Evolutionary conservation across 2,797 vertebrate genomes (phyloP).

Genomic region (Eulemur rubriventer): DNA sequence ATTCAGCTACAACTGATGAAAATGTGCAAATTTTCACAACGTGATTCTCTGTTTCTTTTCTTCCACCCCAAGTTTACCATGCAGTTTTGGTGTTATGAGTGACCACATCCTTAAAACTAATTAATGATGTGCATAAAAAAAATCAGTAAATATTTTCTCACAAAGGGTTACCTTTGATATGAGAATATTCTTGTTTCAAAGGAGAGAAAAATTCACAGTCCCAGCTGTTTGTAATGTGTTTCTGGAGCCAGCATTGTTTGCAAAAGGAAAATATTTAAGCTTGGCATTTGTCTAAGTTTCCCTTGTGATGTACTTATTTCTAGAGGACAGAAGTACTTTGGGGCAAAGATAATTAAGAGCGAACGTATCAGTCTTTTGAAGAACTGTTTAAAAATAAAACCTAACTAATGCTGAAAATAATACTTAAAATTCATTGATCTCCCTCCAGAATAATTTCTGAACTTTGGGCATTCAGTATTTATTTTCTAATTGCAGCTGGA

Average conservation of each 20-base stretch:
- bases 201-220: slow-evolving; percentile 22
- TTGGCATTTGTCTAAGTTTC: slow-evolving; percentile 60
- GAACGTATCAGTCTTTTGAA: slow-evolving; percentile 57
- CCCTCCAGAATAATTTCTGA: slow-evolving; percentile 48
- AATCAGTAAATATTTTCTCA: slow-evolving; percentile 14
- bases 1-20: neutral
- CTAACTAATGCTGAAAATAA: slow-evolving; percentile 65
- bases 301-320: slow-evolving; percentile 57
- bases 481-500: slow-evolving; percentile 56
- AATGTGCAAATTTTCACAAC: slow-evolving; percentile 10
- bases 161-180: slow-evolving; percentile 43
- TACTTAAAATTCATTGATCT: slow-evolving; percentile 51
- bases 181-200: slow-evolving; percentile 49
- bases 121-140: neutral
- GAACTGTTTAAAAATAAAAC: slow-evolving; percentile 61
- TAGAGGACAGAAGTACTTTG: slow-evolving; percentile 57
- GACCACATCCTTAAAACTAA: slow-evolving; percentile 1
- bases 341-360: slow-evolving; percentile 58
- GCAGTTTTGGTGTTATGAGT: neutral
- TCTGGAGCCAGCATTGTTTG: slow-evolving; percentile 59
- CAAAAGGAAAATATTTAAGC: slow-evolving; percentile 61
- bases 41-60: neutral
- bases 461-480: slow-evolving; percentile 56
- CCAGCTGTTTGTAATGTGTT: slow-evolving; percentile 54
- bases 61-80: neutral